Percentiles rank a stretch among this genome's conserved stretches.
These are phyloP conservation scores for Aythya fuligula DNA, from an alignment of 2,797 vertebrate genomes.

Conservation along the genomic window DNA sequence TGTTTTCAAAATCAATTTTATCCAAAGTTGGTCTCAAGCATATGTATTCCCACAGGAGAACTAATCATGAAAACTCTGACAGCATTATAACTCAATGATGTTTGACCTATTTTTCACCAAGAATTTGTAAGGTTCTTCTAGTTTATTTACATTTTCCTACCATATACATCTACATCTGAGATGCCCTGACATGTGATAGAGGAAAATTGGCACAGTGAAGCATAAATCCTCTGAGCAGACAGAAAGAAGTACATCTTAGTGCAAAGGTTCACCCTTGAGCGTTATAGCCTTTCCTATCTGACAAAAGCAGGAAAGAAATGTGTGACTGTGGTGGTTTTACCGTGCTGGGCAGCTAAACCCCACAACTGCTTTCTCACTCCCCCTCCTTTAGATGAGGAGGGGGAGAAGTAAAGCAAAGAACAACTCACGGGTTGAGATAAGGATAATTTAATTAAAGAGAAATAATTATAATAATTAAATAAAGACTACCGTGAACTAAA, in stretches of 20 bases:
- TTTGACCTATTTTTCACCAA: background rate
- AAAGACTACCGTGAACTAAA: too few species aligned
- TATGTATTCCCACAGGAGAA: background rate
- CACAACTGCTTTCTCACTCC: too few species aligned
- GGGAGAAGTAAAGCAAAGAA: too few species aligned
- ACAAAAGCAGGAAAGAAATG: background rate
- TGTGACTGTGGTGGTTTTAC: background rate
- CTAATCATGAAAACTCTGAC: background rate
- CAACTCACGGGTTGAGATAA: too few species aligned
- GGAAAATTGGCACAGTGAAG: fast-evolving
- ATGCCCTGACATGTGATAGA: background rate
- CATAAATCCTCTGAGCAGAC: background rate
- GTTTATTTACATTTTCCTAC: background rate
- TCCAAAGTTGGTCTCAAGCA: background rate
- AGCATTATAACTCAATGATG: background rate
- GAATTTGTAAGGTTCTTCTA: background rate
- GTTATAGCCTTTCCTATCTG: background rate
- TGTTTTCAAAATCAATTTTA: background rate
- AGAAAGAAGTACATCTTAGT: background rate
- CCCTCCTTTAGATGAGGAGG: too few species aligned
- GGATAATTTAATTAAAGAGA: too few species aligned
- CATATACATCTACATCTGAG: background rate
- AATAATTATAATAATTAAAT: too few species aligned
- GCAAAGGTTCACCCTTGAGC: background rate
- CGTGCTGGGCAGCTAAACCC: too few species aligned